Evolutionary conservation across 2,797 vertebrate species (phyloP).

Genomic region (Notamacropus eugenii): DNA sequence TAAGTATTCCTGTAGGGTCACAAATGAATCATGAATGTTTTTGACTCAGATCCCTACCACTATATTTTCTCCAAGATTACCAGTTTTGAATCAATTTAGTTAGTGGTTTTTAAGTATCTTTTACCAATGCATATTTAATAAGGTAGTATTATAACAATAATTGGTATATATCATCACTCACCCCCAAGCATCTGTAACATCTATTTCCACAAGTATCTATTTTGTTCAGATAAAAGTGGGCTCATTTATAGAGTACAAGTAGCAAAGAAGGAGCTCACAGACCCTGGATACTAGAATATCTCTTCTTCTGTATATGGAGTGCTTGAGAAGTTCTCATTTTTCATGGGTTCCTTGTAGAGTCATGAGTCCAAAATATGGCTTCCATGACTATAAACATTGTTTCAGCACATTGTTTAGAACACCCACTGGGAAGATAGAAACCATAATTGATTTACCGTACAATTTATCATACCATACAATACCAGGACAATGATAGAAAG

Average conservation of each 20-base stretch:
- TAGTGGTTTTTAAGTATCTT: background rate
- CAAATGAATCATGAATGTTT: background rate
- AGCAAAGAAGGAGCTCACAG: background rate
- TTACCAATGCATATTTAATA: background rate
- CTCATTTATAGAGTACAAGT: background rate
- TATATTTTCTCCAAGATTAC: background rate
- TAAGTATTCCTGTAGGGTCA: background rate
- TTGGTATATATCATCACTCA: background rate
- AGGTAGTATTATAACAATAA: background rate
- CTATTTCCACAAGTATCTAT: background rate
- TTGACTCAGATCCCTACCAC: background rate
- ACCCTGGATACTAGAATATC: background rate
- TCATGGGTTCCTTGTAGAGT: background rate
- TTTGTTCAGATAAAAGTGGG: background rate
- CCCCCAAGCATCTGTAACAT: background rate
- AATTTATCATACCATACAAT: background rate
- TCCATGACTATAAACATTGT: background rate
- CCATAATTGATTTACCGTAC: background rate
- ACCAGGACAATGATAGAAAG: background rate
- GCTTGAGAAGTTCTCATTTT: background rate
- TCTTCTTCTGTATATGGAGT: background rate
- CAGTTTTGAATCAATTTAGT: background rate
- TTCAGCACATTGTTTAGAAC: background rate
- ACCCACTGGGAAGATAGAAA: background rate
- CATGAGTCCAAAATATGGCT: background rate